Evolutionary conservation across 2,888 invertebrate species (phyloP).

Genomic region (Anthophora plumipes): DNA sequence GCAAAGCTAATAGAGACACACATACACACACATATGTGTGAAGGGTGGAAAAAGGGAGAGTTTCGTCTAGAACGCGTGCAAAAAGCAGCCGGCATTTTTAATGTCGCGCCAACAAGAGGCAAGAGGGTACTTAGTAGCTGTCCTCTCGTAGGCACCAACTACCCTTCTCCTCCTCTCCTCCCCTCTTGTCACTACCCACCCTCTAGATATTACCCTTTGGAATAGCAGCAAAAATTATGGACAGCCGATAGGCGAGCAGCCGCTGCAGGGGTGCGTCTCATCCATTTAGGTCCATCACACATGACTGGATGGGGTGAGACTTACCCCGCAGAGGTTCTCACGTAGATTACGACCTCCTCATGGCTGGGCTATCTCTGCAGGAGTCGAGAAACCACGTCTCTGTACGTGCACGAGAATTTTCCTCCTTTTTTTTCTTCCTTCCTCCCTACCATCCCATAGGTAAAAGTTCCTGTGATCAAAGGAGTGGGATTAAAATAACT

Average conservation of each 20-base stretch:
- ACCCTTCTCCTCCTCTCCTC: no score
- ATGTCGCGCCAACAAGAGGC: conserved; percentile 59
- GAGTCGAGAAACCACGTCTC: conserved; percentile 15
- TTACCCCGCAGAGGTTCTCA: conserved; percentile 82
- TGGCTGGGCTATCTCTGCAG: conserved; percentile 18
- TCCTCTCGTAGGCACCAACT: conserved; percentile 64
- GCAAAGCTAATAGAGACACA: conserved; percentile 35
- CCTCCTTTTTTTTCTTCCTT: not conserved
- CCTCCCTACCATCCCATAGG: no score
- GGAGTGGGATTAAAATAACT: not conserved
- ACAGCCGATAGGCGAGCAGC: conserved; percentile 80
- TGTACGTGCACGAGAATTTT: not conserved
- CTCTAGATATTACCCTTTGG: conserved; percentile 81
- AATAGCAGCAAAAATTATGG: conserved; percentile 83
- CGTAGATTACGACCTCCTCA: conserved; percentile 78
- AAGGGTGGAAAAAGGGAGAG: conserved; percentile 19
- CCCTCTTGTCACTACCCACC: conserved; percentile 60
- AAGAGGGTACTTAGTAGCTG: conserved; percentile 75
- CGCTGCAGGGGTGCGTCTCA: conserved; percentile 83
- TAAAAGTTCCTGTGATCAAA: not conserved
- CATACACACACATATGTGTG: no score
- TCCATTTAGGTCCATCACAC: conserved; percentile 85
- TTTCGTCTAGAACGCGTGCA: conserved; percentile 56
- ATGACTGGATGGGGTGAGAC: conserved; percentile 84
- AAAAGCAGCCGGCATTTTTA: conserved; percentile 70